Evolutionary conservation across 2,888 invertebrate genomes (phyloP).

Genomic region (Xylota segnis): DNA sequence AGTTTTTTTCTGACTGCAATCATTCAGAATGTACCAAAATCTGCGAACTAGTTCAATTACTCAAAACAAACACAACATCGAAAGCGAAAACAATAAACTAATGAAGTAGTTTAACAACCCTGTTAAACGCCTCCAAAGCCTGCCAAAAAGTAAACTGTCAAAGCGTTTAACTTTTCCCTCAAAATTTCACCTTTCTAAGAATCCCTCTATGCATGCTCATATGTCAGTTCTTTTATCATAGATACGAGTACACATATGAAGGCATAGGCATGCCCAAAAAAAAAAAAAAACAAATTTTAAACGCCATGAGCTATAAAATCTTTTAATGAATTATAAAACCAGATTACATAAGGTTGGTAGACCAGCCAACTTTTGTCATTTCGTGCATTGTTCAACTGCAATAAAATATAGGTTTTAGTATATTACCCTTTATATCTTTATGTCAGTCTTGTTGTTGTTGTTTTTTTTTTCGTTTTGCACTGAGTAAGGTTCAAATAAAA

Average conservation of each 20-base stretch:
- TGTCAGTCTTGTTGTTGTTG: not conserved
- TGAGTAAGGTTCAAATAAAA: not conserved
- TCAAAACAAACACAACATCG: not conserved
- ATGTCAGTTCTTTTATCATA: not conserved
- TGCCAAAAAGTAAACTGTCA: not conserved
- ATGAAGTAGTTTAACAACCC: slow-evolving; percentile 1
- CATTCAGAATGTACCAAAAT: not conserved
- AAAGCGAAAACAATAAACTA: not conserved
- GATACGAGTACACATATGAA: not conserved
- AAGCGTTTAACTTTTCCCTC: not conserved
- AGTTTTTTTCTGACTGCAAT: too few relatives aligned
- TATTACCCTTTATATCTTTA: slow-evolving; percentile 24
- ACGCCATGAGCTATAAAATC: slow-evolving; percentile 23
- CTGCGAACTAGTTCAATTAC: not conserved
- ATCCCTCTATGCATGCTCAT: not conserved
- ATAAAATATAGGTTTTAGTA: slow-evolving; percentile 46
- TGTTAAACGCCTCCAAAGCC: not conserved
- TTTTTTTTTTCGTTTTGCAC: not conserved
- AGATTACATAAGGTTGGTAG: slow-evolving; percentile 50
- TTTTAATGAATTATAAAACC: slow-evolving; percentile 49
- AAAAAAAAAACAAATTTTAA: too few relatives aligned
- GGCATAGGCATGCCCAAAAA: not conserved
- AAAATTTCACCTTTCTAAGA: slow-evolving; percentile 23
- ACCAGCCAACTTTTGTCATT: slow-evolving; percentile 45
- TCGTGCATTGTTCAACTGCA: slow-evolving; percentile 26